Conservation (phyloP, 1,140 invertebrate genomes). For the Dendroctonus ponderosae region DNA sequence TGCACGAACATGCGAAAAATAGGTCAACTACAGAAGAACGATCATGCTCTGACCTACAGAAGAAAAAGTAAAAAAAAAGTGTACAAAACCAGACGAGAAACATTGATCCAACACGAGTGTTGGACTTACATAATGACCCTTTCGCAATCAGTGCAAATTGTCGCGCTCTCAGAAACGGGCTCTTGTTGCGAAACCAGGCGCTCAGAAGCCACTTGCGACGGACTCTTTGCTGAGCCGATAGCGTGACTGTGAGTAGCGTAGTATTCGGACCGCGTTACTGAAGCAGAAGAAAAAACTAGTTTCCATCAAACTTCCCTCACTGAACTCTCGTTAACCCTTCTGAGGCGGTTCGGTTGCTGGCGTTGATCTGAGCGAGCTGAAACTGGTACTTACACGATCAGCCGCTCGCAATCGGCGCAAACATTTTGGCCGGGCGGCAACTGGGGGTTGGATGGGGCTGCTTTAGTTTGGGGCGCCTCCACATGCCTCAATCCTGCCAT, state of each 20-base stretch:
- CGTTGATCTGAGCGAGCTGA: neutral
- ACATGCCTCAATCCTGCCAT: constrained; percentile 63
- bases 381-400: constrained; percentile 83
- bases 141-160: constrained; percentile 72
- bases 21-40: too few species aligned
- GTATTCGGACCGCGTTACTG: constrained; percentile 56
- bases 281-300: constrained; percentile 3
- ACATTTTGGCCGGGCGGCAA: constrained; percentile 84
- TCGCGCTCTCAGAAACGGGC: constrained; percentile 51
- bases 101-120: constrained; percentile 48
- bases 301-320: too few species aligned
- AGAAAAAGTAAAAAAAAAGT: too few species aligned
- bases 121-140: constrained; percentile 73
- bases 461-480: constrained; percentile 62
- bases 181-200: constrained; percentile 25
- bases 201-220: constrained; percentile 12
- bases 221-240: constrained; percentile 57
- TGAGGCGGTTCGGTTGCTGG: too few species aligned
- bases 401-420: constrained; percentile 88
- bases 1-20: too few species aligned
- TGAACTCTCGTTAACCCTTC: too few species aligned
- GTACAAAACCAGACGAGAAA: neutral
- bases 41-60: too few species aligned
- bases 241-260: constrained; percentile 59
- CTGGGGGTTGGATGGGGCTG: constrained; percentile 59